Percentiles rank a stretch among this genome's conserved stretches.
Conservation (phyloP, 2,888 invertebrate genomes). For the Subacronicta megacephala region DNA sequence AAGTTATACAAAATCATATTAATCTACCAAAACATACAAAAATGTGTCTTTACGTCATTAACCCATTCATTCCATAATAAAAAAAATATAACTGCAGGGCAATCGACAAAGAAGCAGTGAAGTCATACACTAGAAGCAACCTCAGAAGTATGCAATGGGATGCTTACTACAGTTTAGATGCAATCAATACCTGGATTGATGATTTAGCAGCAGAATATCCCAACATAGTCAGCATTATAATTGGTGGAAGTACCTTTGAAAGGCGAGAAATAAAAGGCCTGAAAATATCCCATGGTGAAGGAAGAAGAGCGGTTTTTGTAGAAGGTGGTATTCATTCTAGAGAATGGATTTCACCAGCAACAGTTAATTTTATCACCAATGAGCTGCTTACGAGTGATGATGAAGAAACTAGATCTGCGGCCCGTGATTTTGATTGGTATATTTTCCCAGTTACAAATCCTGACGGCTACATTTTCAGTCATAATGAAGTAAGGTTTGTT, state of each 20-base stretch:
- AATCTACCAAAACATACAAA: too few relatives aligned
- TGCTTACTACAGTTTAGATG: conserved; percentile 89
- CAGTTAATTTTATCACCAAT: conserved; percentile 91
- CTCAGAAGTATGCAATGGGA: conserved; percentile 79
- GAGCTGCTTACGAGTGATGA: conserved; percentile 91
- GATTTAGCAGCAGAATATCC: conserved; percentile 82
- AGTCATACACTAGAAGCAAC: conserved; percentile 58
- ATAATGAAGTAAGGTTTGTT: conserved; percentile 86
- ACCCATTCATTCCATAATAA: background rate
- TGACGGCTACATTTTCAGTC: conserved; percentile 92
- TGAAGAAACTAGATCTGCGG: conserved; percentile 84
- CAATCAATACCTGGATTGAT: conserved; percentile 90
- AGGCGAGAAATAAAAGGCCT: conserved; percentile 82
- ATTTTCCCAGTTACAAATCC: conserved; percentile 93
- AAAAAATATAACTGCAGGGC: conserved; percentile 64
- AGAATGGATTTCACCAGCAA: conserved; percentile 93
- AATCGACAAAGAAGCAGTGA: conserved; percentile 80
- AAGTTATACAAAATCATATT: too few relatives aligned
- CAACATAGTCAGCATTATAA: conserved; percentile 76
- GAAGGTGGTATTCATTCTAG: conserved; percentile 92
- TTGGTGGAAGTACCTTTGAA: conserved; percentile 81
- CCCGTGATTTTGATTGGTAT: conserved; percentile 93
- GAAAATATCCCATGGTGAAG: conserved; percentile 71
- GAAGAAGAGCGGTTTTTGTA: conserved; percentile 70
- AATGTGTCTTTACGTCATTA: too few relatives aligned